Evolutionary conservation across 2,888 invertebrate species (phyloP).

Genomic region (Rhaphigaster nebulosa): DNA sequence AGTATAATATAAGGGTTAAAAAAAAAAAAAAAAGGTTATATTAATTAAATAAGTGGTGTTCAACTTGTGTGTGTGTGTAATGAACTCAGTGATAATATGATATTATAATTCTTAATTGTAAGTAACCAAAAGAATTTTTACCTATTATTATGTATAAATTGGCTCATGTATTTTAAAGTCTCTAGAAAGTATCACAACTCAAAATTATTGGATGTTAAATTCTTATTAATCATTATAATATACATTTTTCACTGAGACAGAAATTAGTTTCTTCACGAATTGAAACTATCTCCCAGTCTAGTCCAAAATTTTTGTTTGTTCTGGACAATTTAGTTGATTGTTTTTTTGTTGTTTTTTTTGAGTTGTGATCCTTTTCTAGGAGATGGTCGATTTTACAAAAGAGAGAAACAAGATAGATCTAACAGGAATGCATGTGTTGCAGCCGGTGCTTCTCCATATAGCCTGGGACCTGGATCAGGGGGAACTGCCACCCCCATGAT

Average conservation of each 20-base stretch:
- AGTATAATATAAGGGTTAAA: neutral
- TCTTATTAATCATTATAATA: slow-evolving; percentile 36
- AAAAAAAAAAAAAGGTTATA: neutral
- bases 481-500: slow-evolving; percentile 95
- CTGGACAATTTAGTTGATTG: neutral
- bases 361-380: slow-evolving; percentile 41
- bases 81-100: slow-evolving; percentile 29
- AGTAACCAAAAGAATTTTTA: neutral
- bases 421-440: neutral
- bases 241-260: slow-evolving; percentile 39
- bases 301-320: neutral
- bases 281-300: neutral
- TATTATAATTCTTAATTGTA: slow-evolving; percentile 47
- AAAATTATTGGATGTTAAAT: neutral
- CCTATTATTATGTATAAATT: neutral
- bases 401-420: neutral
- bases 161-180: neutral
- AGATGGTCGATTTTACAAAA: slow-evolving; percentile 24
- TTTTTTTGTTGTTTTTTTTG: slow-evolving; percentile 17
- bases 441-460: slow-evolving; percentile 86
- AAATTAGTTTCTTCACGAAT: neutral
- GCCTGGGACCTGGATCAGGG: slow-evolving; percentile 86
- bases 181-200: slow-evolving; percentile 46
- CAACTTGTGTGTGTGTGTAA: slow-evolving; percentile 15
- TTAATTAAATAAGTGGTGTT: neutral